These are phyloP conservation scores for Coregonus ussuriensis DNA, from an alignment of 2,797 vertebrate species.

Conservation along the genomic window DNA sequence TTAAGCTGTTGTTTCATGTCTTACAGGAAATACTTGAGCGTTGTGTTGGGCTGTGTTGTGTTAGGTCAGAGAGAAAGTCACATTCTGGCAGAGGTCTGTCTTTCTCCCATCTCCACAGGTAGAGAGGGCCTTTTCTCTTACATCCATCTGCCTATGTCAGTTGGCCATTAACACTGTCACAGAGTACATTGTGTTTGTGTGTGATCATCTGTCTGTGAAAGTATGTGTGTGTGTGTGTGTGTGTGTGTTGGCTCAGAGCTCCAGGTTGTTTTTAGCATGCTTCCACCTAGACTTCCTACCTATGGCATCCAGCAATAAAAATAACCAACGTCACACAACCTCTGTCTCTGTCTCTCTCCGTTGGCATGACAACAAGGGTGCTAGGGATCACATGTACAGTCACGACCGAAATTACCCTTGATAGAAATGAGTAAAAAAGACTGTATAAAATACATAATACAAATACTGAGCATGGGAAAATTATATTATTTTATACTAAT, in stretches of 20 bases:
- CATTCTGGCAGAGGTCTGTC: background rate
- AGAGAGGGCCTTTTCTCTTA: background rate
- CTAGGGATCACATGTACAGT: background rate
- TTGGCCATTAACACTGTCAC: background rate
- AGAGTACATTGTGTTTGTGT: background rate
- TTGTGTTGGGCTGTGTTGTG: background rate
- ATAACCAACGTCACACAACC: background rate
- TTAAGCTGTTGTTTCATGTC: background rate
- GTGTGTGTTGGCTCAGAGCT: background rate
- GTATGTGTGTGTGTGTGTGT: background rate
- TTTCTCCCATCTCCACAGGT: background rate
- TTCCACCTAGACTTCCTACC: background rate
- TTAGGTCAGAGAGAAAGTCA: background rate
- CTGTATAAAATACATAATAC: too few species aligned
- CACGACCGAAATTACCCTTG: too few species aligned
- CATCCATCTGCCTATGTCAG: background rate
- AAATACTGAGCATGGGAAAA: too few species aligned
- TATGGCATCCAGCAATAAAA: constrained; percentile 3
- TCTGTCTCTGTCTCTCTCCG: constrained; percentile 17
- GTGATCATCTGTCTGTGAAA: background rate
- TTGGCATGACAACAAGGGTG: constrained; percentile 8
- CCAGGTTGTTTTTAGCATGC: background rate
- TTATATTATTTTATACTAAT: too few species aligned
- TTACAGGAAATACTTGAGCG: background rate
- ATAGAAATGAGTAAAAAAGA: too few species aligned